These are phyloP conservation scores for Thalassophryne amazonica DNA, from an alignment of 2,797 vertebrate species.

Conservation along the genomic window DNA sequence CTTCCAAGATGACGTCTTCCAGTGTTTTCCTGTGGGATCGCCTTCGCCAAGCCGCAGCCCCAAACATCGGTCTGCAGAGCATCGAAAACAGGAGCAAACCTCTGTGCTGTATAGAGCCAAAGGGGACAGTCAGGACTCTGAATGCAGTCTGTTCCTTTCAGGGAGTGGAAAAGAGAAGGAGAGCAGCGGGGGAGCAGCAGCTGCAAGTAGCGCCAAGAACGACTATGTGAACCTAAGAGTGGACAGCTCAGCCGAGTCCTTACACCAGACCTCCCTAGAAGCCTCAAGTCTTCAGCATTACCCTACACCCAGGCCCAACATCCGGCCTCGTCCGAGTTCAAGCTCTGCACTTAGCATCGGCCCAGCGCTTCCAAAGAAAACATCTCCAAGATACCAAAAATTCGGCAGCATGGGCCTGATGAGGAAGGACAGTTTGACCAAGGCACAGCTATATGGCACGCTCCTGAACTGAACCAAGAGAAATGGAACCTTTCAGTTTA, in stretches of 20 bases:
- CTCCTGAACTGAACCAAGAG: conserved; percentile 87
- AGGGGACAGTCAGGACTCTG: conserved; percentile 82
- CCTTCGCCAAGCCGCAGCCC: conserved; percentile 52
- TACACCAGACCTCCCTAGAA: conserved; percentile 87
- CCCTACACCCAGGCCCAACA: conserved; percentile 77
- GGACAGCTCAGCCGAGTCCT: conserved; percentile 86
- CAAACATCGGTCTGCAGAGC: conserved; percentile 73
- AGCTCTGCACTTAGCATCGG: conserved; percentile 68
- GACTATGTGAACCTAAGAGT: conserved; percentile 82
- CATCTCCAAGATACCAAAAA: conserved; percentile 87
- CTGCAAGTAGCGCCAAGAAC: conserved; percentile 70
- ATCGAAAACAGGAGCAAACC: conserved; percentile 80
- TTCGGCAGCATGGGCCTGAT: conserved; percentile 89
- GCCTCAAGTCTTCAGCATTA: conserved; percentile 85
- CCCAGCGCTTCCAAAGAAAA: conserved; percentile 80
- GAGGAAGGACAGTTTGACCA: conserved; percentile 96
- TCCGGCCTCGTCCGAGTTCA: conserved; percentile 73
- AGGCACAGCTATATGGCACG: conserved; percentile 96
- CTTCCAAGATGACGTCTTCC: conserved; percentile 86
- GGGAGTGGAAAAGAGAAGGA: conserved; percentile 84
- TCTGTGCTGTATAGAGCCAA: conserved; percentile 76
- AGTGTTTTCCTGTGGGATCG: conserved; percentile 79
- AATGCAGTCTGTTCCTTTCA: conserved; percentile 83
- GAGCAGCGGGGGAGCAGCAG: conserved; percentile 29
- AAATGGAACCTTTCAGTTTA: conserved; percentile 36